Evolutionary conservation across 2,797 vertebrate species (phyloP).

Genomic region (Toxotes lorentzi): DNA sequence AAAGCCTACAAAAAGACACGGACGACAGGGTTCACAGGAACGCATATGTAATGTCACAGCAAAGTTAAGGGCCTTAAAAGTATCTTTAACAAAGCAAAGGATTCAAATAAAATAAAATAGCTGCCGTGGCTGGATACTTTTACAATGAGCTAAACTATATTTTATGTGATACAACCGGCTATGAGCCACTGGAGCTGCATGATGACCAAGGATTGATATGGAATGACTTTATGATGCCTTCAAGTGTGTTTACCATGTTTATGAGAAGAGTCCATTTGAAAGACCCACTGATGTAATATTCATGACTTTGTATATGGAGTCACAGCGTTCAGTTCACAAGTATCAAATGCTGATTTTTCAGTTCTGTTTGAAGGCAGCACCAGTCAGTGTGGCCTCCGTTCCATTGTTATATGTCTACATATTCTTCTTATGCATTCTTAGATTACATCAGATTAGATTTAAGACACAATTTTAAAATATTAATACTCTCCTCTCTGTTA

Average conservation of each 20-base stretch:
- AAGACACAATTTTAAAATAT: not conserved
- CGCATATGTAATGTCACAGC: not conserved
- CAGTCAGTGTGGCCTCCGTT: constrained; percentile 7
- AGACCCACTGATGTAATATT: constrained; percentile 69
- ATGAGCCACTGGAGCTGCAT: constrained; percentile 38
- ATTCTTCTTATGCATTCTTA: not conserved
- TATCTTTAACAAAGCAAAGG: constrained; percentile 52
- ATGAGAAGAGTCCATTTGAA: constrained; percentile 68
- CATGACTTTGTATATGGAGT: constrained; percentile 66
- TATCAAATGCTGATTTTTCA: constrained; percentile 32
- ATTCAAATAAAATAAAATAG: constrained; percentile 49
- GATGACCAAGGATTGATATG: constrained; percentile 36
- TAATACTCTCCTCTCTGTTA: too few relatives aligned
- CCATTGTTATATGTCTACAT: constrained; percentile 1
- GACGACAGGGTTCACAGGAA: constrained; percentile 17
- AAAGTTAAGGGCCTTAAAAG: constrained; percentile 38
- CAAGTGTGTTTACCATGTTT: constrained; percentile 75
- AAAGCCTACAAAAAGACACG: constrained; percentile 48
- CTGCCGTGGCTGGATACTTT: constrained; percentile 31
- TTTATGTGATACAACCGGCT: constrained; percentile 29
- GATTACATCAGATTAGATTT: not conserved
- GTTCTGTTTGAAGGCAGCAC: constrained; percentile 35
- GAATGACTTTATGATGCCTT: constrained; percentile 60
- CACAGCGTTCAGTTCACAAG: constrained; percentile 35
- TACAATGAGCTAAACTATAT: constrained; percentile 36